Percentiles rank a stretch among this genome's conserved stretches.
Evolutionary conservation across 2,888 invertebrate species (phyloP).

Genomic region (Eulithis prunata): DNA sequence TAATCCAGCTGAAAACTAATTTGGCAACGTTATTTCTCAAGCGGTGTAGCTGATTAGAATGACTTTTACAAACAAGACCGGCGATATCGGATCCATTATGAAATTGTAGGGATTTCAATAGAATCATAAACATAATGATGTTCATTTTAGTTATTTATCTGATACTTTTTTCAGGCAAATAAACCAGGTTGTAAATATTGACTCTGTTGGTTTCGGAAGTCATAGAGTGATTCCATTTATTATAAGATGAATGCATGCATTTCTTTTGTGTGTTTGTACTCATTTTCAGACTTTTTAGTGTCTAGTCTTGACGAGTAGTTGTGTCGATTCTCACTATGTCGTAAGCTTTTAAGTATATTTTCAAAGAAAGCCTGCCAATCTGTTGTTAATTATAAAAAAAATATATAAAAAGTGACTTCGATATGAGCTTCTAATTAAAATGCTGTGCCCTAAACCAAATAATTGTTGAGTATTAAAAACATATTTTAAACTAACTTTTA

Average conservation of each 20-base stretch:
- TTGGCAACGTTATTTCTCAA: too few species aligned
- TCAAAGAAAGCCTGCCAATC: slow-evolving; percentile 69
- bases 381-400: slow-evolving; percentile 34
- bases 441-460: slow-evolving; percentile 81
- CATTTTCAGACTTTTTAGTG: slow-evolving; percentile 78
- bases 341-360: slow-evolving; percentile 67
- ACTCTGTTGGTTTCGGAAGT: slow-evolving; percentile 71
- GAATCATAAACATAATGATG: slow-evolving; percentile 3
- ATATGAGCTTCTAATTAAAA: slow-evolving; percentile 49
- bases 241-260: slow-evolving; percentile 83
- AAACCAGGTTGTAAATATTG: slow-evolving; percentile 69
- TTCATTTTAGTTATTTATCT: slow-evolving; percentile 1
- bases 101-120: slow-evolving; percentile 2
- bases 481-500: slow-evolving; percentile 46
- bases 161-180: slow-evolving; percentile 17
- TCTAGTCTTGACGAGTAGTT: slow-evolving; percentile 79
- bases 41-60: too few species aligned
- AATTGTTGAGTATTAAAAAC: slow-evolving; percentile 59
- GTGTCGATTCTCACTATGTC: slow-evolving; percentile 76
- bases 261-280: slow-evolving; percentile 81
- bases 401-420: background rate
- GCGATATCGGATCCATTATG: background rate
- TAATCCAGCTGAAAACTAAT: background rate
- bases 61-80: background rate
- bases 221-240: slow-evolving; percentile 83